Evolutionary conservation across 2,888 invertebrate genomes (phyloP).

Genomic region (Gandaritis pyraliata): DNA sequence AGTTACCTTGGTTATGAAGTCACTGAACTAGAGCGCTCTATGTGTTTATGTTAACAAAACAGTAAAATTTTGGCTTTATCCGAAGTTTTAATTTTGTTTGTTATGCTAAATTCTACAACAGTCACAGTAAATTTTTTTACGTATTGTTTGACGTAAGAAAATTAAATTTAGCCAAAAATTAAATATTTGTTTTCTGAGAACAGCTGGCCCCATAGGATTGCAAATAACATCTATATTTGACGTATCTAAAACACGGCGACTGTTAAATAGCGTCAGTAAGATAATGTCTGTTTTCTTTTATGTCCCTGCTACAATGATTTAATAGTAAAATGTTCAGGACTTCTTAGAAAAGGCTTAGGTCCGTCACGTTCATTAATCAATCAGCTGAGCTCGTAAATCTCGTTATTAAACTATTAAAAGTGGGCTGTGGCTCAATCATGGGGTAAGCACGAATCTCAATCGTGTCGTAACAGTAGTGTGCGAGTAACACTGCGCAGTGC

Average conservation of each 20-base stretch:
- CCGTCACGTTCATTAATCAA: constrained; percentile 18
- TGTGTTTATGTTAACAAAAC: constrained; percentile 9
- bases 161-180: not conserved
- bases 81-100: constrained; percentile 4
- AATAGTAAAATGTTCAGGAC: too few relatives aligned
- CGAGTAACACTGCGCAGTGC: too few relatives aligned
- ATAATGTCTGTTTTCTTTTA: too few relatives aligned
- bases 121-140: not conserved
- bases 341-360: too few relatives aligned
- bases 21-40: constrained; percentile 1
- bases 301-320: too few relatives aligned
- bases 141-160: too few relatives aligned
- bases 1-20: not conserved
- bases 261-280: too few relatives aligned
- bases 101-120: constrained; percentile 8
- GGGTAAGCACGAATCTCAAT: too few relatives aligned
- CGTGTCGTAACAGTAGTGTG: not conserved
- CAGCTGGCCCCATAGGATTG: not conserved
- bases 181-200: not conserved
- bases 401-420: constrained; percentile 16
- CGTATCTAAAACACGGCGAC: too few relatives aligned
- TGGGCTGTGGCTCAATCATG: constrained; percentile 5
- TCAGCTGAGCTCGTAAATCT: constrained; percentile 18
- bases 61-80: constrained; percentile 9
- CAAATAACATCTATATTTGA: too few relatives aligned